Percentiles rank a stretch among this genome's conserved stretches.
These are phyloP conservation scores for Yasuhikotakia modesta DNA, from an alignment of 2,797 vertebrate species.

Conservation along the genomic window DNA sequence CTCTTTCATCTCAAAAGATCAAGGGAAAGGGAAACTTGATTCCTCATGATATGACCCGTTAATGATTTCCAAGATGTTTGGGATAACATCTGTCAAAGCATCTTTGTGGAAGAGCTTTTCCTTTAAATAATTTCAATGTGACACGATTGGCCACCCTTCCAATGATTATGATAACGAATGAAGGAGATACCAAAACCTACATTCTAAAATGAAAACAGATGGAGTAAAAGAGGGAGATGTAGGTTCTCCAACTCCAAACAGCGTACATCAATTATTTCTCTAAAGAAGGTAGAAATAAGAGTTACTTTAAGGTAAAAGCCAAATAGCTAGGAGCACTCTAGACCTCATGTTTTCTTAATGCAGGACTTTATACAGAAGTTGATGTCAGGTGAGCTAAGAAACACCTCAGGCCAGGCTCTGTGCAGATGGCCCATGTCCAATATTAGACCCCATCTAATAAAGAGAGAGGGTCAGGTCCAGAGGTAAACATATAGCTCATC, in stretches of 20 bases:
- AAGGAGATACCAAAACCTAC: slow-evolving; percentile 18
- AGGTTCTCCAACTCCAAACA: slow-evolving; percentile 25
- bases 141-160: slow-evolving; percentile 35
- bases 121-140: slow-evolving; percentile 16
- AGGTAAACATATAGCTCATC: slow-evolving; percentile 39
- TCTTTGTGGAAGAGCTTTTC: background rate
- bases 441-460: slow-evolving; percentile 50
- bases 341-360: slow-evolving; percentile 62
- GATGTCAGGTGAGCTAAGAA: slow-evolving; percentile 38
- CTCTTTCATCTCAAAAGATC: background rate
- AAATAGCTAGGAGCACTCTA: slow-evolving; percentile 52
- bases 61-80: slow-evolving; percentile 29
- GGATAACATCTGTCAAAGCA: slow-evolving; percentile 12
- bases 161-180: slow-evolving; percentile 28
- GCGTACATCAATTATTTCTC: slow-evolving; percentile 63
- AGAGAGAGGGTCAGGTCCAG: slow-evolving; percentile 31
- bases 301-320: slow-evolving; percentile 59
- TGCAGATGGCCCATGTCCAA: slow-evolving; percentile 9
- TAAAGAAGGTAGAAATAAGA: slow-evolving; percentile 46
- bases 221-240: background rate
- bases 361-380: slow-evolving; percentile 41
- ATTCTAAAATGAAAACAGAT: slow-evolving; percentile 47
- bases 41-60: background rate
- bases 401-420: slow-evolving; percentile 27
- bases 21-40: background rate